Conservation (phyloP, 2,113 vertebrate genomes). For the Fulica atra region DNA sequence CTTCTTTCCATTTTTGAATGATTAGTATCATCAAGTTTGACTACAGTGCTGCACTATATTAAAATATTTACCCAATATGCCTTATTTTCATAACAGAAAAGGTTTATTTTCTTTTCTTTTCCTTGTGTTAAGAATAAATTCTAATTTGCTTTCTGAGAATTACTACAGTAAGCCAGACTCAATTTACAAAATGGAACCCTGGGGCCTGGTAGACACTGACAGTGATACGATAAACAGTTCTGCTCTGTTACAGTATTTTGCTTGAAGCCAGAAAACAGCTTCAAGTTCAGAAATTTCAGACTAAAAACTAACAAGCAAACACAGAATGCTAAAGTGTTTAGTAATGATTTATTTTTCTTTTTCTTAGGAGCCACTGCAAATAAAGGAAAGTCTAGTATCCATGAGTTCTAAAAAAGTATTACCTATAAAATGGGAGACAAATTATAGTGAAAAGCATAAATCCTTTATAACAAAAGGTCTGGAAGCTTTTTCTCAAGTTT, state of each 20-base stretch:
- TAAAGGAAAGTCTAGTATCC: neutral
- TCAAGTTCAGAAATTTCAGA: constrained; percentile 21
- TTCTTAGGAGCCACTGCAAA: neutral
- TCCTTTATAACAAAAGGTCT: neutral
- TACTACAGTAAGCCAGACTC: constrained; percentile 22
- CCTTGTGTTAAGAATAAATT: constrained; percentile 26
- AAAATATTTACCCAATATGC: constrained; percentile 28
- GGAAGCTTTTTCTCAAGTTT: neutral
- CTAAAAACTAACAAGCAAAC: neutral
- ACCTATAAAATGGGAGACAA: neutral
- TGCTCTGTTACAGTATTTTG: neutral
- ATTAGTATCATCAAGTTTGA: neutral
- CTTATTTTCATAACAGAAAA: neutral
- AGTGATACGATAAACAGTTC: constrained; percentile 2
- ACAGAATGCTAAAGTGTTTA: neutral
- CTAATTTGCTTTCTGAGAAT: constrained; percentile 35
- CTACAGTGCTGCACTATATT: neutral
- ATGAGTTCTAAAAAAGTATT: neutral
- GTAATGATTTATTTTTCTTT: neutral
- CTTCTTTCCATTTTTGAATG: neutral
- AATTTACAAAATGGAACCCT: constrained; percentile 53
- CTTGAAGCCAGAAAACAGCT: constrained; percentile 34
- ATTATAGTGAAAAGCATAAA: neutral
- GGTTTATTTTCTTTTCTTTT: neutral
- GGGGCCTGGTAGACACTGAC: constrained; percentile 8